These are phyloP conservation scores for Augiades crinisus DNA, from an alignment of 2,888 invertebrate genomes.

Conservation along the genomic window DNA sequence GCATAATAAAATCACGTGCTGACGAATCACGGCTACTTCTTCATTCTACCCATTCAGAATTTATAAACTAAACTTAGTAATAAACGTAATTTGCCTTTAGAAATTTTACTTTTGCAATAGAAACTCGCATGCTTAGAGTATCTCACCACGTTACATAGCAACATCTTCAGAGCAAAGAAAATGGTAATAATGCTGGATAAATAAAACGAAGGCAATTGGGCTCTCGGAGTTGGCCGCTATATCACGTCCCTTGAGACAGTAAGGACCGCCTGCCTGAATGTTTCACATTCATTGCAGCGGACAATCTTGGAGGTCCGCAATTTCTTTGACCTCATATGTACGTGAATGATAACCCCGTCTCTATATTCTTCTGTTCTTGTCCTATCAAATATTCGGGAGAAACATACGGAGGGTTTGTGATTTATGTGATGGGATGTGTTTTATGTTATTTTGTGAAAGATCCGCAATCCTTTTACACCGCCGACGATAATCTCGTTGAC, in stretches of 20 bases:
- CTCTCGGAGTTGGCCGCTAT: constrained; percentile 46
- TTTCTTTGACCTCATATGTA: constrained; percentile 28
- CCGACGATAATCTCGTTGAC: no score
- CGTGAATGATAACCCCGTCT: constrained; percentile 9
- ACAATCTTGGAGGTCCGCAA: constrained; percentile 28
- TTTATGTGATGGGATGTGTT: background rate
- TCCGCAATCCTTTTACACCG: no score
- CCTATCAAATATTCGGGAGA: constrained; percentile 3
- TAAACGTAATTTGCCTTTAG: no score
- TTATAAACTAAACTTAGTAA: no score
- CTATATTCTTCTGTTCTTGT: constrained; percentile 2
- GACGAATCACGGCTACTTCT: no score
- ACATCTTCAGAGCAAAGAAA: constrained; percentile 37
- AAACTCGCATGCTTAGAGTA: no score
- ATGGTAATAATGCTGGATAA: constrained; percentile 61
- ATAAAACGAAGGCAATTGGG: constrained; percentile 57
- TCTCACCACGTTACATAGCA: no score
- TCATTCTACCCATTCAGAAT: no score
- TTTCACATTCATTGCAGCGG: constrained; percentile 40
- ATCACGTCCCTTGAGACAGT: constrained; percentile 60
- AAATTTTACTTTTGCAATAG: no score
- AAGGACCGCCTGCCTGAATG: constrained; percentile 56
- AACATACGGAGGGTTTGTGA: constrained; percentile 4
- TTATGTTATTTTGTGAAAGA: constrained; percentile 1
- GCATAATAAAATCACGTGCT: no score